Conservation (phyloP, 2,888 invertebrate genomes). For the Incurvaria masculella region DNA sequence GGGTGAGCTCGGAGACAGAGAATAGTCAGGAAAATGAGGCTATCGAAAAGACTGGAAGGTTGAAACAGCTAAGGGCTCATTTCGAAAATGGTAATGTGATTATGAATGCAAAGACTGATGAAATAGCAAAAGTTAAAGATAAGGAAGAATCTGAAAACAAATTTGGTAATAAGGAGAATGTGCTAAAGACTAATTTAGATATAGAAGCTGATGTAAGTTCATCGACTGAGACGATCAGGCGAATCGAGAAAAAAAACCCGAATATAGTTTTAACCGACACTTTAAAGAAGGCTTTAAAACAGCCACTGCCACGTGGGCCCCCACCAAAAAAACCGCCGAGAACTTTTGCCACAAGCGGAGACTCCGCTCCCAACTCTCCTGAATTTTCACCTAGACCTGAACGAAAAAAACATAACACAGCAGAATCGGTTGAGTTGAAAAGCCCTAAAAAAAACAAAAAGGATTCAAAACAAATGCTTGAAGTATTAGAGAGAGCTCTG, state of each 20-base stretch:
- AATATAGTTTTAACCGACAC: slow-evolving; percentile 54
- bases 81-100: slow-evolving; percentile 10
- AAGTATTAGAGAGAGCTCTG: slow-evolving; percentile 60
- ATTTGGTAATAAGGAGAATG: slow-evolving; percentile 11
- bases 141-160: slow-evolving; percentile 18
- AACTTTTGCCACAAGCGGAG: slow-evolving; percentile 41
- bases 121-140: slow-evolving; percentile 8
- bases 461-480: slow-evolving; percentile 63
- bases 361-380: background rate
- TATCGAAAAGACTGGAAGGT: slow-evolving; percentile 24
- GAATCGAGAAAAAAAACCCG: slow-evolving; percentile 41
- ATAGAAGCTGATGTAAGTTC: slow-evolving; percentile 24
- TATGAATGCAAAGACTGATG: slow-evolving; percentile 28
- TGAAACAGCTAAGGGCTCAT: slow-evolving; percentile 13
- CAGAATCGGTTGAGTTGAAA: background rate
- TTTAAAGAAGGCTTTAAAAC: slow-evolving; percentile 62
- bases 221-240: slow-evolving; percentile 41
- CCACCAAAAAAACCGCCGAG: slow-evolving; percentile 76
- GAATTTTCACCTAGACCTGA: slow-evolving; percentile 22
- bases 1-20: slow-evolving; percentile 50
- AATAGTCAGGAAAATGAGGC: slow-evolving; percentile 32
- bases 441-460: slow-evolving; percentile 30
- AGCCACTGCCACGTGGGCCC: slow-evolving; percentile 66
- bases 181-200: slow-evolving; percentile 27
- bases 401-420: slow-evolving; percentile 2